phyloP scores from a whole-genome alignment of 2,797 vertebrate species.

The Platalea minor region DNA sequence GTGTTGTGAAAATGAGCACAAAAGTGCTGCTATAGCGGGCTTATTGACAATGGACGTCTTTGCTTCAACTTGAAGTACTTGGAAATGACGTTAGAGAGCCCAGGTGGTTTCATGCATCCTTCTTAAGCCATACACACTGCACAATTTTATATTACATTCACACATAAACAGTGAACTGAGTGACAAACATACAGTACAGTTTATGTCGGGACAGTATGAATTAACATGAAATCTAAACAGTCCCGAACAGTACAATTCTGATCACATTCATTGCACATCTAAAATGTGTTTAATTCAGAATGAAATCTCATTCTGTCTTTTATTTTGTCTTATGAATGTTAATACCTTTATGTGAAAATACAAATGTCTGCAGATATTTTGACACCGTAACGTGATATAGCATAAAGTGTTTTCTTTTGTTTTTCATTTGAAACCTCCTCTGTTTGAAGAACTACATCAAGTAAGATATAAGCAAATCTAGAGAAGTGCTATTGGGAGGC shows the following conservation, averaged over 20 bases:
- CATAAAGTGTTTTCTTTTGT: not conserved
- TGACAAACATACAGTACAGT: conserved; percentile 30
- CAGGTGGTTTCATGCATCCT: not conserved
- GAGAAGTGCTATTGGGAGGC: not conserved
- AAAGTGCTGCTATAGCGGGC: not conserved
- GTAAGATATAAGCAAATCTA: not conserved
- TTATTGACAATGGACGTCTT: not conserved
- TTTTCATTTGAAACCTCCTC: conserved; percentile 60
- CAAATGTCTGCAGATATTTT: conserved; percentile 28
- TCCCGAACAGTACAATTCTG: not conserved
- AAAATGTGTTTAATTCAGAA: conserved; percentile 25
- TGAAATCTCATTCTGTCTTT: not conserved
- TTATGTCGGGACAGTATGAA: not conserved
- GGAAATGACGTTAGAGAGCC: conserved; percentile 40
- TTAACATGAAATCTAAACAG: conserved; percentile 58
- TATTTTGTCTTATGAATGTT: not conserved
- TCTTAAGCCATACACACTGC: conserved; percentile 5
- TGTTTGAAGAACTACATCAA: not conserved
- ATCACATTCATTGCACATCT: not conserved
- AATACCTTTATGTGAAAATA: conserved; percentile 12
- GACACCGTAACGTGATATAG: not conserved
- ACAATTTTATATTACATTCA: conserved; percentile 58
- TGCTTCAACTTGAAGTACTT: not conserved
- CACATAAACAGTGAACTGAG: conserved; percentile 35
- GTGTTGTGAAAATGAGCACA: not conserved